Percentiles rank a stretch among this genome's conserved stretches.
Evolutionary conservation across 2,113 vertebrate genomes (phyloP).

Genomic region (Microtus ochrogaster): DNA sequence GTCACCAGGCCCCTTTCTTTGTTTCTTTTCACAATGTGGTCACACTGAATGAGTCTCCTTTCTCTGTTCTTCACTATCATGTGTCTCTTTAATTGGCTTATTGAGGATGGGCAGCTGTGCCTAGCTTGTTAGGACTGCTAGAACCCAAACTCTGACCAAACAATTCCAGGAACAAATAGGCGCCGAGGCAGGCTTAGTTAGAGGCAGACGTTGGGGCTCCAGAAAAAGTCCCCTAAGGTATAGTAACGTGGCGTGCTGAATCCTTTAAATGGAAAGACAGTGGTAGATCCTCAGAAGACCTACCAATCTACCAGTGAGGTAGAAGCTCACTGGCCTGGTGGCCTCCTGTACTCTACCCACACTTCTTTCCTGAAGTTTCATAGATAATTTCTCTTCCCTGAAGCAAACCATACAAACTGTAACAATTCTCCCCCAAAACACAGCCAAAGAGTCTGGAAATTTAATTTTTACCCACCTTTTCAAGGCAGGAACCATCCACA

Average conservation of each 20-base stretch:
- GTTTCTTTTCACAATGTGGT: neutral
- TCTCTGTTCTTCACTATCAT: neutral
- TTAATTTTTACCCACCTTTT: neutral
- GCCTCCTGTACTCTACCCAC: neutral
- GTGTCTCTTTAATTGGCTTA: neutral
- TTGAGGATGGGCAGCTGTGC: neutral
- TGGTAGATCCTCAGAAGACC: neutral
- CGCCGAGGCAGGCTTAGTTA: conserved; percentile 1
- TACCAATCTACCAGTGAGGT: no score
- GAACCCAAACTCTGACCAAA: neutral
- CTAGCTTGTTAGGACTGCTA: neutral
- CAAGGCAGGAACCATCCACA: no score
- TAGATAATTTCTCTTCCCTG: neutral
- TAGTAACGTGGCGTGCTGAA: neutral
- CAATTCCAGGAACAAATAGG: neutral
- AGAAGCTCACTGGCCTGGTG: neutral
- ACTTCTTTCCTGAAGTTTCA: neutral
- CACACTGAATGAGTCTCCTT: neutral
- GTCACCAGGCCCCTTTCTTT: neutral
- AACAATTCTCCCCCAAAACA: neutral
- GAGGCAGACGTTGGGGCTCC: conserved; percentile 3
- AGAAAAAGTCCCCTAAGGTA: neutral
- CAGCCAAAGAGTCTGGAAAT: neutral
- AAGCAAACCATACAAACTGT: neutral
- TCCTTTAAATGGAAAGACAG: neutral